These are phyloP conservation scores for Chironomus riparius DNA, from an alignment of 2,888 invertebrate species.

Conservation along the genomic window DNA sequence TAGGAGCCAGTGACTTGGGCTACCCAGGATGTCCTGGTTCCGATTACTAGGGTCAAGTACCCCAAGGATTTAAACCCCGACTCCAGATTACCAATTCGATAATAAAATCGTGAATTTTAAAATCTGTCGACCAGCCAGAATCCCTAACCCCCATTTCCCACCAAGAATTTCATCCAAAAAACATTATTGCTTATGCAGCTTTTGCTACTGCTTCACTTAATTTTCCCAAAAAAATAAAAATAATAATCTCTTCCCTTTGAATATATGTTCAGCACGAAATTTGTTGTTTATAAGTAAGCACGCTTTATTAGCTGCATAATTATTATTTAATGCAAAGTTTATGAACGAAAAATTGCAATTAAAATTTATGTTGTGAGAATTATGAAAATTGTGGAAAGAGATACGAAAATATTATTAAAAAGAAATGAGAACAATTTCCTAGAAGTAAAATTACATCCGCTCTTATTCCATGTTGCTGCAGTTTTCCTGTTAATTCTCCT, in stretches of 20 bases:
- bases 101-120: too few species aligned
- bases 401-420: slow-evolving; percentile 13
- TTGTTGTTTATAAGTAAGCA: not conserved
- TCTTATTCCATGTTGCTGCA: not conserved
- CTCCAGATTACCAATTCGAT: too few species aligned
- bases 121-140: too few species aligned
- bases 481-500: too few species aligned
- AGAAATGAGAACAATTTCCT: not conserved
- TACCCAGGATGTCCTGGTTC: too few species aligned
- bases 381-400: not conserved
- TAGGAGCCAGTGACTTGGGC: too few species aligned
- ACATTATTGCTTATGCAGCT: not conserved
- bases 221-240: not conserved
- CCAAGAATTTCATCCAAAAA: not conserved
- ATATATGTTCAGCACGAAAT: not conserved
- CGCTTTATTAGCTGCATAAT: slow-evolving; percentile 13
- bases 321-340: slow-evolving; percentile 26
- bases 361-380: slow-evolving; percentile 18
- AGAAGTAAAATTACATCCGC: not conserved
- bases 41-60: too few species aligned
- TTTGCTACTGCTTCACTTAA: not conserved
- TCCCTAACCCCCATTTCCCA: too few species aligned
- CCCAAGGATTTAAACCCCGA: too few species aligned
- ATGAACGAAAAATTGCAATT: slow-evolving; percentile 14
- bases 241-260: not conserved